Percentiles rank a stretch among this genome's conserved stretches.
Evolutionary conservation across 1,140 invertebrate genomes (phyloP).

Genomic region (Philotrypesis tridentata): DNA sequence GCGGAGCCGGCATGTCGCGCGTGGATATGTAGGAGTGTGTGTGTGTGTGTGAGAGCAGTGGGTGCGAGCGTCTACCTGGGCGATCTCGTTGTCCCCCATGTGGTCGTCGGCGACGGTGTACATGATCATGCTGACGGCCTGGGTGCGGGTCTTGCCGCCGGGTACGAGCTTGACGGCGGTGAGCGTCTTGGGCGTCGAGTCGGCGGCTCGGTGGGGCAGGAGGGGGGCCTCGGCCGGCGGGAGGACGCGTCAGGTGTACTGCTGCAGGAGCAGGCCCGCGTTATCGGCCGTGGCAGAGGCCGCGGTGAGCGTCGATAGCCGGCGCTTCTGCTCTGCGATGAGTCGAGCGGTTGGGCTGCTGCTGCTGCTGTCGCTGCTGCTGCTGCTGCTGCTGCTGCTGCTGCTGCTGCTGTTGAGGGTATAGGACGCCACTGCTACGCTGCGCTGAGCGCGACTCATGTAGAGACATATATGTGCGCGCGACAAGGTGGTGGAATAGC

Average conservation of each 20-base stretch:
- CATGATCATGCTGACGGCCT: slow-evolving; percentile 67
- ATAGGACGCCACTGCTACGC: slow-evolving; percentile 30
- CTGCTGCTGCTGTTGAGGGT: slow-evolving; percentile 26
- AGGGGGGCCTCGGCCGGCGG: background rate
- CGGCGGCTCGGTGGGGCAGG: background rate
- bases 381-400: slow-evolving; percentile 1
- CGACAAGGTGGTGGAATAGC: background rate
- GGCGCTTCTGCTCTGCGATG: background rate
- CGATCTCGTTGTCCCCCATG: slow-evolving; percentile 71
- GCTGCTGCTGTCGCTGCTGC: slow-evolving; percentile 4
- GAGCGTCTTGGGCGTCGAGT: background rate
- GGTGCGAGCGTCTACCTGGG: slow-evolving; percentile 63
- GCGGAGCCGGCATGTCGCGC: too few relatives aligned
- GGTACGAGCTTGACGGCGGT: background rate
- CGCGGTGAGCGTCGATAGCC: background rate
- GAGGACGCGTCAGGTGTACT: slow-evolving; percentile 7
- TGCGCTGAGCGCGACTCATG: slow-evolving; percentile 52
- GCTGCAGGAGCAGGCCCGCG: background rate
- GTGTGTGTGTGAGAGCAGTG: too few relatives aligned
- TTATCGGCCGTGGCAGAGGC: background rate
- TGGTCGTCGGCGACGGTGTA: slow-evolving; percentile 71
- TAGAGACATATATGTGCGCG: slow-evolving; percentile 37
- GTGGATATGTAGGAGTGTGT: background rate
- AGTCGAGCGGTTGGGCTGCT: slow-evolving; percentile 8
- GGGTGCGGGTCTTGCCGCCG: background rate